A percentile compares a stretch with the other conserved stretches of the same genome.
phyloP scores from a whole-genome alignment of 2,888 invertebrate genomes.

The Mantis religiosa region DNA sequence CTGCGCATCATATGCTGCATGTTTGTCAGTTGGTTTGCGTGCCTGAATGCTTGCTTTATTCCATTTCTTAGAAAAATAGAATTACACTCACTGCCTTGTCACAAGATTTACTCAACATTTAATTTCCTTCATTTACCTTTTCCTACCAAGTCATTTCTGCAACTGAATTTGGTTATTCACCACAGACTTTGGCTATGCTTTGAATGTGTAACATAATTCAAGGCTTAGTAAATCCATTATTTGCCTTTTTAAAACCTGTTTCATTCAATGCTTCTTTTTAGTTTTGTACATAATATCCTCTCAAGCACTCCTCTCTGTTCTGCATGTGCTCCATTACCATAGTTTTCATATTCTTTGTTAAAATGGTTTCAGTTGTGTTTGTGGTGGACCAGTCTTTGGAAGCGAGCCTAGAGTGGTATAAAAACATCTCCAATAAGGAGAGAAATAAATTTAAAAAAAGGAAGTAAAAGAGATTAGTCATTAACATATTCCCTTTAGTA shows the following conservation, averaged over 20 bases:
- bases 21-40: not conserved
- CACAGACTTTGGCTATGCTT: slow-evolving; percentile 1
- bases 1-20: slow-evolving; percentile 2
- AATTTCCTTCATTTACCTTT: not conserved
- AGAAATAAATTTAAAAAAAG: too few species aligned
- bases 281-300: not conserved
- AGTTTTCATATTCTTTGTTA: not conserved
- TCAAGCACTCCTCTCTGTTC: not conserved
- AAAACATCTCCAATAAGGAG: not conserved
- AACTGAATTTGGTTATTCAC: not conserved
- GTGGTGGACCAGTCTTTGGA: slow-evolving; percentile 24
- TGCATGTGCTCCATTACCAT: not conserved
- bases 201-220: not conserved
- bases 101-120: not conserved
- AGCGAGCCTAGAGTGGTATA: slow-evolving; percentile 19
- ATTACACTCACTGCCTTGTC: not conserved
- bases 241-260: not conserved
- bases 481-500: not conserved
- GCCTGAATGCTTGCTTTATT: not conserved
- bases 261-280: not conserved
- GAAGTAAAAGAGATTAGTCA: not conserved
- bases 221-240: not conserved
- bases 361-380: slow-evolving; percentile 17
- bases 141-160: not conserved
- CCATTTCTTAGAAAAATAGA: not conserved